Evolutionary conservation across 1,140 invertebrate species (phyloP).

Genomic region (Leptinotarsa texana): DNA sequence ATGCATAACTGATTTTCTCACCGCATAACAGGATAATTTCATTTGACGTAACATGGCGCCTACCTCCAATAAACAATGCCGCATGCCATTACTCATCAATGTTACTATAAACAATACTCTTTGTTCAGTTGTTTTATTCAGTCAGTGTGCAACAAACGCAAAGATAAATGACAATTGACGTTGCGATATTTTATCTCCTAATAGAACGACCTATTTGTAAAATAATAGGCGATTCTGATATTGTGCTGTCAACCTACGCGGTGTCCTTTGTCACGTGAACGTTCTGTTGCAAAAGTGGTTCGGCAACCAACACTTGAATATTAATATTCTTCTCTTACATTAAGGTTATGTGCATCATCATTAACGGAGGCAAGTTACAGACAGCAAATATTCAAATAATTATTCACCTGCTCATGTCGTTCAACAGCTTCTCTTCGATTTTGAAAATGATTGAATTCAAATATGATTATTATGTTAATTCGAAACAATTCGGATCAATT

Average conservation of each 20-base stretch:
- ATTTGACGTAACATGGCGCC: slow-evolving; percentile 14
- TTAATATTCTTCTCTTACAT: too few species aligned
- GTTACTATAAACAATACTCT: slow-evolving; percentile 14
- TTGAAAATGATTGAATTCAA: too few species aligned
- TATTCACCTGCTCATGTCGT: too few species aligned
- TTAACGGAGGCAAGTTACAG: too few species aligned
- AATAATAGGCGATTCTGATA: slow-evolving; percentile 6
- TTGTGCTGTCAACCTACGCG: slow-evolving; percentile 17
- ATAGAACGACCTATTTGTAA: slow-evolving; percentile 1
- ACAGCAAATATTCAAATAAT: too few species aligned
- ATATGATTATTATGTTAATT: too few species aligned
- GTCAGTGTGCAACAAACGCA: slow-evolving; percentile 9
- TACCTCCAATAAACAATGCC: not conserved
- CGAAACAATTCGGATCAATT: too few species aligned
- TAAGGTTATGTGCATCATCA: too few species aligned
- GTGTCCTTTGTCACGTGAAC: not conserved
- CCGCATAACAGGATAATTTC: slow-evolving; percentile 14
- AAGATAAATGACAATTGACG: slow-evolving; percentile 23
- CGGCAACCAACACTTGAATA: too few species aligned
- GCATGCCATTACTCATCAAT: slow-evolving; percentile 12
- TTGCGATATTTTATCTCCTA: slow-evolving; percentile 14
- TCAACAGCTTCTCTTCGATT: too few species aligned
- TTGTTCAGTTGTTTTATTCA: slow-evolving; percentile 20
- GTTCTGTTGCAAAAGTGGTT: not conserved
- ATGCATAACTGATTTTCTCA: slow-evolving; percentile 13